Evolutionary conservation across 2,888 invertebrate species (phyloP).

Genomic region (Dicyrtomina minuta): DNA sequence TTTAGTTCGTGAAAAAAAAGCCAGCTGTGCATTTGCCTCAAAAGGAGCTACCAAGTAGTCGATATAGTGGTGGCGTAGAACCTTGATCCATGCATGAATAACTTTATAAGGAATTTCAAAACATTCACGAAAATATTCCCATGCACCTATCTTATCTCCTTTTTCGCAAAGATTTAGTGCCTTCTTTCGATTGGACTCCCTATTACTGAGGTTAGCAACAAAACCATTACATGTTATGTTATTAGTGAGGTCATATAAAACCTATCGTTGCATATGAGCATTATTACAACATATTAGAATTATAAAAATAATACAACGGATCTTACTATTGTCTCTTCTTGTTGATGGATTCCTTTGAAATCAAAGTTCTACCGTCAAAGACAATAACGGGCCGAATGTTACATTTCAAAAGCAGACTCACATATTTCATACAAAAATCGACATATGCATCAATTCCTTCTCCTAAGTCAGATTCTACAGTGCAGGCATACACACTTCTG

Average conservation of each 20-base stretch:
- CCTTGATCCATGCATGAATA: slow-evolving; percentile 68
- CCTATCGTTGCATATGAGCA: too few relatives aligned
- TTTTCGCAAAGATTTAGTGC: slow-evolving; percentile 77
- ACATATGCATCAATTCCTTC: slow-evolving; percentile 86
- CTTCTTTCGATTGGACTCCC: slow-evolving; percentile 72
- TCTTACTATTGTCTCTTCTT: slow-evolving; percentile 79
- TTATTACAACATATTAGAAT: neutral
- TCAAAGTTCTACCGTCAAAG: slow-evolving; percentile 92
- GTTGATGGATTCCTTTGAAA: slow-evolving; percentile 90
- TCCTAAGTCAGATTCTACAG: slow-evolving; percentile 83
- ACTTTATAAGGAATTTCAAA: slow-evolving; percentile 84
- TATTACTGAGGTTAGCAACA: slow-evolving; percentile 59
- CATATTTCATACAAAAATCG: slow-evolving; percentile 85
- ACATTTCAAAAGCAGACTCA: slow-evolving; percentile 75
- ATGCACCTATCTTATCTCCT: slow-evolving; percentile 68
- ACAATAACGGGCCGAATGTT: slow-evolving; percentile 92
- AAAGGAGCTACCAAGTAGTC: slow-evolving; percentile 97
- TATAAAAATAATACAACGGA: slow-evolving; percentile 50
- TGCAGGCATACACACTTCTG: slow-evolving; percentile 91
- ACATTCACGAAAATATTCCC: slow-evolving; percentile 65
- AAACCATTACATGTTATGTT: neutral
- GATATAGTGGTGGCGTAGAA: slow-evolving; percentile 69
- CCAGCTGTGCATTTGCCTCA: slow-evolving; percentile 96
- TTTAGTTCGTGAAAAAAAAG: slow-evolving; percentile 80
- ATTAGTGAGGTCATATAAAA: neutral